Conservation (phyloP, 1,140 invertebrate genomes). For the Cyclargus thomasi region DNA sequence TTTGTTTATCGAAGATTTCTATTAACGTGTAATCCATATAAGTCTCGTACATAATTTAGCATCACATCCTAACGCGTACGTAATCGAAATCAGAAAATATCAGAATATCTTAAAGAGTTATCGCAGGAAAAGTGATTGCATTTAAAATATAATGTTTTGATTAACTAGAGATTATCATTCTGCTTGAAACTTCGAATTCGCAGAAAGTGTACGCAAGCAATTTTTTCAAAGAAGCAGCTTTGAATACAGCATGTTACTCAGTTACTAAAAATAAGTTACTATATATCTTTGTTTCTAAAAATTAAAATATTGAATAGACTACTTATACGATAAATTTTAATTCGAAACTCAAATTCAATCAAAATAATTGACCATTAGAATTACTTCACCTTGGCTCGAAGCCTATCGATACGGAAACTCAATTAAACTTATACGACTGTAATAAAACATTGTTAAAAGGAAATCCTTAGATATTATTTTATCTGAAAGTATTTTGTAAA, state of each 20-base stretch:
- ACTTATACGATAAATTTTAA: too few relatives aligned
- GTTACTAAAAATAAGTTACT: not conserved
- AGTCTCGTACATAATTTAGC: not conserved
- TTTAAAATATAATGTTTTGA: constrained; percentile 48
- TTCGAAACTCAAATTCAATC: not conserved
- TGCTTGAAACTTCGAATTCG: not conserved
- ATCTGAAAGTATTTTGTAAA: not conserved
- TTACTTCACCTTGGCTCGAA: not conserved
- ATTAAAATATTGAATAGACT: too few relatives aligned
- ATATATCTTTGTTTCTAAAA: too few relatives aligned
- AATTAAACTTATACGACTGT: not conserved
- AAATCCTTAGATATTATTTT: not conserved
- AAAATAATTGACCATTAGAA: not conserved
- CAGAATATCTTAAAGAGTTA: constrained; percentile 40
- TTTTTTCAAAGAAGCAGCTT: too few relatives aligned
- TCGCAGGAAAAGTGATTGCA: constrained; percentile 60
- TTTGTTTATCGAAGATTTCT: not conserved
- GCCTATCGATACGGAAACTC: not conserved
- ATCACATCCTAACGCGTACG: constrained; percentile 22
- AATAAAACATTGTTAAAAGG: not conserved
- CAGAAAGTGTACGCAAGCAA: not conserved
- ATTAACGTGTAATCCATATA: too few relatives aligned
- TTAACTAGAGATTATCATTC: not conserved
- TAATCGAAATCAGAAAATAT: constrained; percentile 40
- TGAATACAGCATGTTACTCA: too few relatives aligned